phyloP scores from a whole-genome alignment of 2,888 invertebrate genomes.

The Oscheius sp. region DNA sequence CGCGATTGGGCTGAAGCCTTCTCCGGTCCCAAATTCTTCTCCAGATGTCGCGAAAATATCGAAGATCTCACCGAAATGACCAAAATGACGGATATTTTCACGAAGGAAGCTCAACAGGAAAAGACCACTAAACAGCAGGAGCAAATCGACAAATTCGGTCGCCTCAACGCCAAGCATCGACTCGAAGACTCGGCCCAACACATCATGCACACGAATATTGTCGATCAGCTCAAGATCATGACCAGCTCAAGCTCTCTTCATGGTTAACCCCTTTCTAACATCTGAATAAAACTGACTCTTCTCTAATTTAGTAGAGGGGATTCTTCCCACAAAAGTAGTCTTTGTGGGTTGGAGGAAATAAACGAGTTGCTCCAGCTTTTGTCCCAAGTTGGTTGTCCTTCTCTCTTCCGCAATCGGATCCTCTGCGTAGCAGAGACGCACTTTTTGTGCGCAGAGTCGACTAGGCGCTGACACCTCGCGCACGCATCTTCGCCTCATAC shows the following conservation, averaged over 20 bases:
- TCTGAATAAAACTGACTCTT: constrained; percentile 87
- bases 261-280: no score
- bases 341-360: neutral
- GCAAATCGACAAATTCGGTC: constrained; percentile 52
- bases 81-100: constrained; percentile 37
- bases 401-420: constrained; percentile 28
- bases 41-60: constrained; percentile 38
- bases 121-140: constrained; percentile 33
- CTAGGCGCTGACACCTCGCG: constrained; percentile 22
- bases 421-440: constrained; percentile 12
- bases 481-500: constrained; percentile 23
- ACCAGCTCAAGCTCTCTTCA: no score
- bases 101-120: constrained; percentile 19
- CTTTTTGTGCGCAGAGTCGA: constrained; percentile 25
- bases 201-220: constrained; percentile 10
- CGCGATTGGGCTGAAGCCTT: constrained; percentile 58
- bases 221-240: constrained; percentile 10
- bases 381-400: neutral
- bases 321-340: neutral
- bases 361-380: neutral
- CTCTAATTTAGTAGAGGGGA: constrained; percentile 79
- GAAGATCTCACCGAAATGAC: constrained; percentile 48
- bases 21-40: constrained; percentile 27
- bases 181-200: constrained; percentile 31
- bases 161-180: constrained; percentile 57